Conservation (phyloP, 2,113 vertebrate genomes). For the Camelus dromedarius region DNA sequence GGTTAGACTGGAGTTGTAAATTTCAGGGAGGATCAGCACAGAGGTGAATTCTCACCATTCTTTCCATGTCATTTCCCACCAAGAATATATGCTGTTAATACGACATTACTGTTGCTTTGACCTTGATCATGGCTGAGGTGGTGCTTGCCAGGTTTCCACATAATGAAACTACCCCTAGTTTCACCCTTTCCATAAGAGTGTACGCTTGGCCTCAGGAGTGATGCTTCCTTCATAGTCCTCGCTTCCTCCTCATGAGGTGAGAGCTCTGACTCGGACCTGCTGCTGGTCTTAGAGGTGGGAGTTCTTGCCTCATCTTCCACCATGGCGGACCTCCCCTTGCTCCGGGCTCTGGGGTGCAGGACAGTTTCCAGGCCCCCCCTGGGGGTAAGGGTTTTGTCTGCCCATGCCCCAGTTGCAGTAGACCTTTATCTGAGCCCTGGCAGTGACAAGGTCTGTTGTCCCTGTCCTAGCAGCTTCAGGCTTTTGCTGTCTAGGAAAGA, state of each 20-base stretch:
- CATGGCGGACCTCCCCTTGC: not conserved
- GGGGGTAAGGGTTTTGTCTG: not conserved
- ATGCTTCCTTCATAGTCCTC: not conserved
- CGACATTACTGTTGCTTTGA: not conserved
- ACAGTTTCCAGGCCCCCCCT: not conserved
- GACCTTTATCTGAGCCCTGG: not conserved
- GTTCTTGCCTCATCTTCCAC: not conserved
- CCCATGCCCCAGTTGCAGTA: not conserved
- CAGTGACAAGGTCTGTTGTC: not conserved
- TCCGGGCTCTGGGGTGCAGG: not conserved
- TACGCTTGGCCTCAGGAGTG: not conserved
- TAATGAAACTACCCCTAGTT: not conserved
- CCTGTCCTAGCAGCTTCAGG: not conserved
- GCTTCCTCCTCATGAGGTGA: not conserved
- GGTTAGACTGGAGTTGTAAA: not conserved
- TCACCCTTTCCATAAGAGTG: too few species aligned
- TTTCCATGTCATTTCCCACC: too few species aligned
- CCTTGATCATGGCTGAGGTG: not conserved
- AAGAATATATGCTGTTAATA: not conserved
- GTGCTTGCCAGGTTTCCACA: not conserved
- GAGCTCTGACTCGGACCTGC: not conserved
- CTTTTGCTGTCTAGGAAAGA: conserved; percentile 6
- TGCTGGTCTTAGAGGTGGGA: not conserved
- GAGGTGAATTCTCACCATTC: not conserved
- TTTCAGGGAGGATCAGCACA: not conserved